phyloP scores from a whole-genome alignment of 1,140 invertebrate species.

The Macrosteles quadrilineatus region DNA sequence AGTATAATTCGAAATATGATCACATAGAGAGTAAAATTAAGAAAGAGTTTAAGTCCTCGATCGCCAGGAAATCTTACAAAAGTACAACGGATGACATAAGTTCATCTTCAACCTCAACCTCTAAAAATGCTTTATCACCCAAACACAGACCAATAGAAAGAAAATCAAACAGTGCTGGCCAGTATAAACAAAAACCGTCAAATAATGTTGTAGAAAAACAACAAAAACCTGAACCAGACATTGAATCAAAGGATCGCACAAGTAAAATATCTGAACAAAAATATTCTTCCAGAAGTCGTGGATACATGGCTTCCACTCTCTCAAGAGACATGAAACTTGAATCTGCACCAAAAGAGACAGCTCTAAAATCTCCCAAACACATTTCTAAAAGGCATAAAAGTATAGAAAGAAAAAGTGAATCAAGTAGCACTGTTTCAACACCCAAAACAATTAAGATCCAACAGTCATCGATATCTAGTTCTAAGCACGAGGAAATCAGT shows the following conservation, averaged over 20 bases:
- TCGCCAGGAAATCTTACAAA: not conserved
- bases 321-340: slow-evolving; percentile 54
- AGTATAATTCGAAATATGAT: not conserved
- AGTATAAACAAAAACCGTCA: too few relatives aligned
- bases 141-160: too few relatives aligned
- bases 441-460: slow-evolving; percentile 20
- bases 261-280: not conserved
- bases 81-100: not conserved
- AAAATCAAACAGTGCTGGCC: too few relatives aligned
- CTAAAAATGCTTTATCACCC: not conserved
- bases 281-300: slow-evolving; percentile 34
- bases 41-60: slow-evolving; percentile 2
- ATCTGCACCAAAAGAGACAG: slow-evolving; percentile 38
- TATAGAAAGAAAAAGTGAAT: slow-evolving; percentile 38
- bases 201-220: not conserved
- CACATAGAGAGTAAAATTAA: slow-evolving; percentile 23
- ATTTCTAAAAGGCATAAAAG: slow-evolving; percentile 18
- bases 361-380: slow-evolving; percentile 5
- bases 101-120: not conserved
- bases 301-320: slow-evolving; percentile 54
- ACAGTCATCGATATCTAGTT: slow-evolving; percentile 44
- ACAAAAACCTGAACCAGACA: not conserved
- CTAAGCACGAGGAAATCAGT: slow-evolving; percentile 37
- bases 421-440: not conserved
- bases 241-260: not conserved